phyloP scores from a whole-genome alignment of 2,113 vertebrate species.

The Sebastes schlegelii region DNA sequence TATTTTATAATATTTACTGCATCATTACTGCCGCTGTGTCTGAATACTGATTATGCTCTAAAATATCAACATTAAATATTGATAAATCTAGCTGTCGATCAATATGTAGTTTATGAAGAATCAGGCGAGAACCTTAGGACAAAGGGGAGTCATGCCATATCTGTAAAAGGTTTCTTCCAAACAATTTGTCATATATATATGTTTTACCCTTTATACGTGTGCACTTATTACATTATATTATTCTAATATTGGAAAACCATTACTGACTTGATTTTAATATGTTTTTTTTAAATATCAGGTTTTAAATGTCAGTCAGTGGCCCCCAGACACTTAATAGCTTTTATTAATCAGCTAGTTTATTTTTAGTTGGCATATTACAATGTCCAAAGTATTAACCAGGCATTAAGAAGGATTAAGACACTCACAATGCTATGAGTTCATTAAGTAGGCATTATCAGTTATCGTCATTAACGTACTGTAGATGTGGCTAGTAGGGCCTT shows the following conservation, averaged over 20 bases:
- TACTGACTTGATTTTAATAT: not conserved
- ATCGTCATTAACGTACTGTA: not conserved
- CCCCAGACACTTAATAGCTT: not conserved
- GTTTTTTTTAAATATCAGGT: not conserved
- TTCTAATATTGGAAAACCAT: not conserved
- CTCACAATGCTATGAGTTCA: not conserved
- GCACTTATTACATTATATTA: not conserved
- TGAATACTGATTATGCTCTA: not conserved
- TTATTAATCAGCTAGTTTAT: not conserved
- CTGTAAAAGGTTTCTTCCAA: no score
- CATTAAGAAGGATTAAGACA: not conserved
- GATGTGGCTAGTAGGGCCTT: not conserved
- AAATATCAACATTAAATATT: not conserved
- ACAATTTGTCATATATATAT: not conserved
- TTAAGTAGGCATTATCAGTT: not conserved
- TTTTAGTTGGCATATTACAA: not conserved
- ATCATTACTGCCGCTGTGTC: not conserved
- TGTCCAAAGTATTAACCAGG: not conserved
- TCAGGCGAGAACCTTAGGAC: not conserved
- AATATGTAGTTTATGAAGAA: not conserved
- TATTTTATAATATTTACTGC: slow-evolving; percentile 20
- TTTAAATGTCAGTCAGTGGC: not conserved
- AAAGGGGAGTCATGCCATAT: no score
- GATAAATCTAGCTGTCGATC: not conserved
- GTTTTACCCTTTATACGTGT: not conserved